phyloP scores from a whole-genome alignment of 1,140 invertebrate species.

The Wiebesia pumilae region DNA sequence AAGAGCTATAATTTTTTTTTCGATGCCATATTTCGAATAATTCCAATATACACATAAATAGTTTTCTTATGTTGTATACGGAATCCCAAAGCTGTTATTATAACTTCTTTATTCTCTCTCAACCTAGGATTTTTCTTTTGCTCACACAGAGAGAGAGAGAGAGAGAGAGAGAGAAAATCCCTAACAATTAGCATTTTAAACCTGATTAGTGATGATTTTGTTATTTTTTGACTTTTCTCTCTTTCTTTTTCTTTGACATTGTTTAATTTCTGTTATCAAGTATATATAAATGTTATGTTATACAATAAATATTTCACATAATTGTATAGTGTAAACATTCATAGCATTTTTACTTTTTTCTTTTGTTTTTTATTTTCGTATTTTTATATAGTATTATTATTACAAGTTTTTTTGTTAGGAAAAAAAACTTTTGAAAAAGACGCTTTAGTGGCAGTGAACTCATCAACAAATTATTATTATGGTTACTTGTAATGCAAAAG shows the following conservation, averaged over 20 bases:
- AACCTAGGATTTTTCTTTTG: neutral
- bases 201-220: constrained; percentile 51
- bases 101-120: neutral
- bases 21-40: too few relatives aligned
- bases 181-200: constrained; percentile 29
- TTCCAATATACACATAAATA: neutral
- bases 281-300: constrained; percentile 63
- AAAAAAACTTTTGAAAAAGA: constrained; percentile 63
- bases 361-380: neutral
- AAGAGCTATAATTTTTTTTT: neutral
- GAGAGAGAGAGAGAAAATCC: constrained; percentile 17
- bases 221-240: constrained; percentile 38
- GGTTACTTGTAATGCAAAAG: constrained; percentile 62
- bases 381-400: neutral
- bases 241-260: constrained; percentile 35
- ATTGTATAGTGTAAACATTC: constrained; percentile 67
- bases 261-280: constrained; percentile 12
- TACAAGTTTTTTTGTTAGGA: neutral
- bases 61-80: neutral
- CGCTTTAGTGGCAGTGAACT: constrained; percentile 69
- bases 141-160: neutral
- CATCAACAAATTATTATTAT: constrained; percentile 62
- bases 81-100: too few relatives aligned
- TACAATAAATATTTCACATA: constrained; percentile 64
- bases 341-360: constrained; percentile 29